Conservation (phyloP, 53 echinoderm and acorn worm genomes). For the Actinopyga echinites region DNA sequence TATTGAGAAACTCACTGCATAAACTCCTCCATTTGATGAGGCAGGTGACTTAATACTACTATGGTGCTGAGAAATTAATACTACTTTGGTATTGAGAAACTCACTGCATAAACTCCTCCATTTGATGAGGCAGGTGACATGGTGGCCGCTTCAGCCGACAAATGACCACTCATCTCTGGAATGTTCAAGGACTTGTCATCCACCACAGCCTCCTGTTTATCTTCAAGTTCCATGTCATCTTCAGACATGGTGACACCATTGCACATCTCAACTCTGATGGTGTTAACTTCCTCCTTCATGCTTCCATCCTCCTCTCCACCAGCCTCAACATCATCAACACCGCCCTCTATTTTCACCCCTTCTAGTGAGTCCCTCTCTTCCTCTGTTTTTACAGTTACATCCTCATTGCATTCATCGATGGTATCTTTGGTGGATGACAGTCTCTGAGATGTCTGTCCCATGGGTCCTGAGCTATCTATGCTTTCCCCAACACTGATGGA, state of each 20-base stretch:
- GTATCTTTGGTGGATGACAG: neutral
- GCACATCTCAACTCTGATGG: slow-evolving; percentile 79
- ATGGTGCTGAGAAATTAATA: slow-evolving; percentile 19
- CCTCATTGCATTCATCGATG: neutral
- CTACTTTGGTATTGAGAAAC: neutral
- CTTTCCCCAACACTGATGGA: slow-evolving; percentile 66
- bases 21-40: too few relatives aligned
- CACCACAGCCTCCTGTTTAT: slow-evolving; percentile 12
- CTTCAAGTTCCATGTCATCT: neutral
- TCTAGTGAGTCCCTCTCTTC: neutral
- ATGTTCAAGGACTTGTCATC: slow-evolving; percentile 58
- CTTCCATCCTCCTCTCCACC: slow-evolving; percentile 21
- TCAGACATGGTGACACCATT: slow-evolving; percentile 60
- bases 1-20: too few relatives aligned
- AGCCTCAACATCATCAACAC: slow-evolving; percentile 32
- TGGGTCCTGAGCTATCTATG: slow-evolving; percentile 55
- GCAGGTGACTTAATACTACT: too few relatives aligned
- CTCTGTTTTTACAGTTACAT: neutral
- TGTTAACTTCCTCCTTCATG: slow-evolving; percentile 46
- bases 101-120: slow-evolving; percentile 97
- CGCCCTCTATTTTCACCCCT: slow-evolving; percentile 61
- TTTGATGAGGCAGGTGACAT: slow-evolving; percentile 94
- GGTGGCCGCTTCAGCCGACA: slow-evolving; percentile 67
- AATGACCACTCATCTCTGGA: slow-evolving; percentile 58
- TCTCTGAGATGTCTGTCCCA: neutral